These are phyloP conservation scores for Microcaecilia unicolor DNA, from an alignment of 2,797 vertebrate genomes.

Conservation along the genomic window DNA sequence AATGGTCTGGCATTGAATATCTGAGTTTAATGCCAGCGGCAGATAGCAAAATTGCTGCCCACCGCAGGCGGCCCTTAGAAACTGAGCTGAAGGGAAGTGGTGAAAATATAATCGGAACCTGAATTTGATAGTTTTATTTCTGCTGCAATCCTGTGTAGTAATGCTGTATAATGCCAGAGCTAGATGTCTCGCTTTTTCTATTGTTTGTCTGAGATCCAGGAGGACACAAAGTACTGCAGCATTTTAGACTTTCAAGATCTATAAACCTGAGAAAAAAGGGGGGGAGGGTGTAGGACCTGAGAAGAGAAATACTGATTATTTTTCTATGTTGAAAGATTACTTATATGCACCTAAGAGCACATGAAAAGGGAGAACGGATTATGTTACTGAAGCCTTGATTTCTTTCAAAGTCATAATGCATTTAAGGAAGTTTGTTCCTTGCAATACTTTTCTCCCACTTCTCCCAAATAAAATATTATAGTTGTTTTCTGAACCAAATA, in stretches of 20 bases:
- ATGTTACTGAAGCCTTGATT: too few species aligned
- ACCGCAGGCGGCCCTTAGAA: too few species aligned
- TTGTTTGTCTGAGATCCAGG: conserved; percentile 38
- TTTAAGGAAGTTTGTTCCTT: conserved; percentile 15
- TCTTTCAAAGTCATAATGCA: conserved; percentile 22
- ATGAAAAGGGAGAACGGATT: conserved; percentile 18
- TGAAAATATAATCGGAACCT: too few species aligned
- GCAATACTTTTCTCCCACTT: conserved; percentile 6
- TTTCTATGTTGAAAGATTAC: conserved; percentile 36
- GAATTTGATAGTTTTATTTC: too few species aligned
- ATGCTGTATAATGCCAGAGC: too few species aligned
- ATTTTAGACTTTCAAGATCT: conserved; percentile 20
- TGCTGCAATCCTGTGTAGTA: too few species aligned
- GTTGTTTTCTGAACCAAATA: too few species aligned
- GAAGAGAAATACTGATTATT: conserved; percentile 36
- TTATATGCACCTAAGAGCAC: conserved; percentile 11
- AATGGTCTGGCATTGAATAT: too few species aligned
- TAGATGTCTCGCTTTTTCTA: conserved; percentile 34
- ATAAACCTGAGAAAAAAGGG: background rate
- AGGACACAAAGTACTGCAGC: conserved; percentile 30
- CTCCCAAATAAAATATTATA: too few species aligned
- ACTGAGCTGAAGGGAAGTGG: too few species aligned
- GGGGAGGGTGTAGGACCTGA: background rate
- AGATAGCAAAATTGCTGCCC: too few species aligned
- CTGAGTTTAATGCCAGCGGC: too few species aligned